Conservation (phyloP, 2,113 vertebrate species). For the Sphaerodactylus townsendi region DNA sequence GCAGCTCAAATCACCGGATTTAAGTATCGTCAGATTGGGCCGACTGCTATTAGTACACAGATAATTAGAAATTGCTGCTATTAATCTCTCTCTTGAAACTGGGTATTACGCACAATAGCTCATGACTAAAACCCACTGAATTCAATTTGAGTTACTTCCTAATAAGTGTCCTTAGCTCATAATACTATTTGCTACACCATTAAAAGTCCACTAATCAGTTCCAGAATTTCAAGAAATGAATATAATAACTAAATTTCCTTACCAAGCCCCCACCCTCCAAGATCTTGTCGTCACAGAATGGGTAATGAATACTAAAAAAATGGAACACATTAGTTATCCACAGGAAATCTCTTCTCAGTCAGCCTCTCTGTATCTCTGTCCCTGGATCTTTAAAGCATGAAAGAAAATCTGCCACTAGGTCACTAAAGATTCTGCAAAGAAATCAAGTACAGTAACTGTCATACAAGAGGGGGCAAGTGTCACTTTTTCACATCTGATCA, state of each 20-base stretch:
- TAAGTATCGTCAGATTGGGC: too few species aligned
- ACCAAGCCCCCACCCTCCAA: background rate
- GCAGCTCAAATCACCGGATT: too few species aligned
- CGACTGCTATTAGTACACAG: too few species aligned
- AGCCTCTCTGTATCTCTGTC: constrained; percentile 22
- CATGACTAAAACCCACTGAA: background rate
- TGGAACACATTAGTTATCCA: constrained; percentile 10
- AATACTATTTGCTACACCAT: background rate
- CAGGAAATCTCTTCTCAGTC: constrained; percentile 2
- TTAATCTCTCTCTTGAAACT: background rate
- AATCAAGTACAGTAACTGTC: background rate
- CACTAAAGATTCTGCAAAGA: background rate
- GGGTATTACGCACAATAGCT: background rate
- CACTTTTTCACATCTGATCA: background rate
- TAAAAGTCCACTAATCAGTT: background rate
- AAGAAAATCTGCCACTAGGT: background rate
- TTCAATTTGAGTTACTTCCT: background rate
- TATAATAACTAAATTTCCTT: background rate
- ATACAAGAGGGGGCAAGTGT: background rate
- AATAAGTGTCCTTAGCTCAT: background rate
- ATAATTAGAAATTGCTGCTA: background rate
- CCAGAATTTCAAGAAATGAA: background rate
- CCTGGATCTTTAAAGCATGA: background rate
- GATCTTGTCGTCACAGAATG: background rate
- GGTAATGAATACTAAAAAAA: constrained; percentile 1